Base-by-base conservation (phyloP, 2,888 invertebrate species). In the Phyllotreta cruciferae region DNA sequence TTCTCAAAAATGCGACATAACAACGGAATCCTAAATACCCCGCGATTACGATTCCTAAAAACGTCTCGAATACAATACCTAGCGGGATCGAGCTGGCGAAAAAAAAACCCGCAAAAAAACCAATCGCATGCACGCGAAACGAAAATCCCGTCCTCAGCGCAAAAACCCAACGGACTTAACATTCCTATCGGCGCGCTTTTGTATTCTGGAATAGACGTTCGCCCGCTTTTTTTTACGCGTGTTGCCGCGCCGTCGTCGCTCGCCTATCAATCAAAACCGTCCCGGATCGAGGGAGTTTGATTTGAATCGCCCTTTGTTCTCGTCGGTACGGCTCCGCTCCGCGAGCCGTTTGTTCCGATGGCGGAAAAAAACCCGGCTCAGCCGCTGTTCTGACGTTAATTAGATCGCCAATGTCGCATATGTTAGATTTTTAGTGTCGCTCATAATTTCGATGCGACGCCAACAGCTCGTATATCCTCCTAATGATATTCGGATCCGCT, bases 241-340 rank as follows among this genome's bases (percentile, higher is more conserved):
- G 78, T 71, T 78, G 78, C 78, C 78, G 77, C 78, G 77, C 78
- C 77, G 78, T 71, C 78, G 78, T 78, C 78, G 77, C 78, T 78
- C 78, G 78, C 78, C 75, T 78, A 79, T 79, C 79, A 79, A 79
- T 79, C 79, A 79, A 79, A 79, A 76, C 72, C 72, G 66, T 68
- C 72, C 71, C 69, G 70, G 68, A 72, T 72, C 75, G 70, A 69
- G 73, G 24, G 24, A 24, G 24, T 24, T 24, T 24, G 24, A 24
- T 24, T 24, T 4, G 24, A 24, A 24, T 24, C 24, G 24, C 2
- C 24, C 24, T 24, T 24, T 24, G 24, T 24, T 24, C 24, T 24
- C 24, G 4, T 1, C n/a, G n/a, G n/a, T n/a, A n/a, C n/a, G n/a
- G n/a, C n/a, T n/a, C n/a, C n/a, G n/a, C n/a, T n/a, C n/a, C n/a